Evolutionary conservation across 92 coral and sea anemone species (phyloP), one percentile per base, ranked within the genome.

Genomic region (Montipora capitata): DNA sequence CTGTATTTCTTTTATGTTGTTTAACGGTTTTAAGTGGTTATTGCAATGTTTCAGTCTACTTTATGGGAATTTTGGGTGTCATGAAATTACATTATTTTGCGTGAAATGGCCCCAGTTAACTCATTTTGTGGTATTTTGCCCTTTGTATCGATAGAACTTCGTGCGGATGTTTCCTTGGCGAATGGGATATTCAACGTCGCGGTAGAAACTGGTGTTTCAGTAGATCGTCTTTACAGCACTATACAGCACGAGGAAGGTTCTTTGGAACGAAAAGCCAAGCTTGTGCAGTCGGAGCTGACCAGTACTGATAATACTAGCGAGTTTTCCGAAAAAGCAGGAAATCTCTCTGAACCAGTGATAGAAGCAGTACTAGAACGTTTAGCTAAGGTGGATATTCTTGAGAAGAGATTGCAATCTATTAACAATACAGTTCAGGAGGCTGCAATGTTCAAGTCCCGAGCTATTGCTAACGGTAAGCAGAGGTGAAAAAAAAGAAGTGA

Each of bases 381-480:
- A 74, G 81, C 74, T 41, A 89, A 86, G 61, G 95, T 95, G 42
- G 73, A 70, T 40, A 77, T 78, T 5, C 88, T 95, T 58, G 93
- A 88, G 68, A 38, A 70, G 51, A 85, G 89, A 62, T 93, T 91
- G 88, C 76, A 79, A 68, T 82, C 56, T 63, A 93, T 93, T 51
- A 95, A 91, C 63, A 59, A 63, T 7, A 85, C 96, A 40, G 93
- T 91, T 40, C 92, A 95, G 88, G 79, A 66, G 49, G 94, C 95
- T 58, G 91, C 90, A 3, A n/a, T 75, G 45, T 43, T 93, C 76
- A 84, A 85, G 80, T 71, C 91, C 11, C 65, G 86, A 72, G 94
- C 92, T 15, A 66, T 95, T 69, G 76, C 17, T 10, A 75, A 77
- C 71, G 91, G 98, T 95, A 88, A 48, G 52, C 10, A 5, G 52